Conservation (phyloP, 2,797 vertebrate genomes). For the Xenops minutus region DNA sequence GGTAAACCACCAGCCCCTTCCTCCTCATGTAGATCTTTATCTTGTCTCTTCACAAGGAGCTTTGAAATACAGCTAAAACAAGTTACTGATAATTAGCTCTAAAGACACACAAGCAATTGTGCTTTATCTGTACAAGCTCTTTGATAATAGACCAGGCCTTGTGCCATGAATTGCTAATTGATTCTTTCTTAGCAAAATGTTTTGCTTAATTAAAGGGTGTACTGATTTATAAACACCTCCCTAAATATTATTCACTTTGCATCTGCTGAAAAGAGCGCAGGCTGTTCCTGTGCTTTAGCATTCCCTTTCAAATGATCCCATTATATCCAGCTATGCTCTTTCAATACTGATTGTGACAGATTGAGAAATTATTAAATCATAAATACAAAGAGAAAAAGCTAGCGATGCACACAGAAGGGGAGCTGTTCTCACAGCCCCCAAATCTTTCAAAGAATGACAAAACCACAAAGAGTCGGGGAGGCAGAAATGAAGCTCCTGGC, state of each 20-base stretch:
- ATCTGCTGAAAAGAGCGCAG: constrained; percentile 44
- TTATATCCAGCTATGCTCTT: constrained; percentile 48
- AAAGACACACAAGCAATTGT: constrained; percentile 71
- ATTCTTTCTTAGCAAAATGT: constrained; percentile 76
- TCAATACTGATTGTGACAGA: constrained; percentile 68
- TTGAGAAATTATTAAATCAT: constrained; percentile 73
- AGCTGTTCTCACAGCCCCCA: constrained; percentile 59
- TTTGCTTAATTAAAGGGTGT: constrained; percentile 79
- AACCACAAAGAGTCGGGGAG: background rate
- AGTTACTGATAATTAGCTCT: constrained; percentile 72
- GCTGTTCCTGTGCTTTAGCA: constrained; percentile 27
- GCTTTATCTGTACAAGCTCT: constrained; percentile 64
- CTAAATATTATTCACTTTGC: constrained; percentile 65
- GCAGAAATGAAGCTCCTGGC: background rate
- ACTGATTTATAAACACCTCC: constrained; percentile 74
- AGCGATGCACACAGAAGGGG: constrained; percentile 52
- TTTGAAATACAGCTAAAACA: constrained; percentile 61
- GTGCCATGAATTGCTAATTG: constrained; percentile 76
- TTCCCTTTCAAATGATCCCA: constrained; percentile 66
- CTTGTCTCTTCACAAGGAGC: background rate
- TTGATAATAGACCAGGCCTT: constrained; percentile 69
- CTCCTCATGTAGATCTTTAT: constrained; percentile 41
- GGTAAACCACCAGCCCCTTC: background rate
- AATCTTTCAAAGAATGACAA: constrained; percentile 65
- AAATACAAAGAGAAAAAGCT: constrained; percentile 55